Conservation (phyloP, 2,113 vertebrate species). For the Oryzias melastigma region DNA sequence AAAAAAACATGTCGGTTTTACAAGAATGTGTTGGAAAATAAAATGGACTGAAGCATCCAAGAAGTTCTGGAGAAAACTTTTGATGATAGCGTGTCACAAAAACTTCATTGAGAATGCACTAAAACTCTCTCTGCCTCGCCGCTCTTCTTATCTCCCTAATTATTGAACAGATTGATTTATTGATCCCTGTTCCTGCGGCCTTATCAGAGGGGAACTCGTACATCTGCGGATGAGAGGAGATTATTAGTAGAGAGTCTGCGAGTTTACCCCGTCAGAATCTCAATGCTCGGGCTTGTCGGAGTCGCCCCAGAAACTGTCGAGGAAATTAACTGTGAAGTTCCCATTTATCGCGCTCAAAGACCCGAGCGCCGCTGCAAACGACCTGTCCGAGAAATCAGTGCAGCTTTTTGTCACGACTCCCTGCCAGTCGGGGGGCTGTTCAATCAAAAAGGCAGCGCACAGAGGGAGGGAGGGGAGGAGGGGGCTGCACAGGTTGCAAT, state of each 20-base stretch:
- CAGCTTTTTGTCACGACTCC: constrained; percentile 13
- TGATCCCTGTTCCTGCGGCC: constrained; percentile 47
- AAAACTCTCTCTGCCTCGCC: constrained; percentile 27
- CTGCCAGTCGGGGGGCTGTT: constrained; percentile 1
- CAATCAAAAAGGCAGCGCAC: neutral
- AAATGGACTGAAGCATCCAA: neutral
- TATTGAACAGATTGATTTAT: constrained; percentile 68
- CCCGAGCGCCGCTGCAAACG: constrained; percentile 2
- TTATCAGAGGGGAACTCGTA: constrained; percentile 66
- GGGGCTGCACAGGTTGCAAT: neutral
- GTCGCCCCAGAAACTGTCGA: constrained; percentile 13
- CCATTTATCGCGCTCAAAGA: constrained; percentile 16
- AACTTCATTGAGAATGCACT: constrained; percentile 33
- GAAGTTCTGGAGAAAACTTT: constrained; percentile 15
- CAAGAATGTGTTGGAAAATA: constrained; percentile 7
- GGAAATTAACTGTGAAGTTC: constrained; percentile 34
- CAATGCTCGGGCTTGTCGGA: constrained; percentile 40
- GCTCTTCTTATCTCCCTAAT: constrained; percentile 52
- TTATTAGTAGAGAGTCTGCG: constrained; percentile 43
- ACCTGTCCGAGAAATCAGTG: constrained; percentile 9
- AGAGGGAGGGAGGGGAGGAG: neutral
- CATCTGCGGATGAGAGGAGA: constrained; percentile 53
- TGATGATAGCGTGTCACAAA: constrained; percentile 10
- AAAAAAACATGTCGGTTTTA: constrained; percentile 6
- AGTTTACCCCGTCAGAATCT: constrained; percentile 55